Base-by-base conservation (phyloP, 2,888 invertebrate species). In the Heteropelma amictum region DNA sequence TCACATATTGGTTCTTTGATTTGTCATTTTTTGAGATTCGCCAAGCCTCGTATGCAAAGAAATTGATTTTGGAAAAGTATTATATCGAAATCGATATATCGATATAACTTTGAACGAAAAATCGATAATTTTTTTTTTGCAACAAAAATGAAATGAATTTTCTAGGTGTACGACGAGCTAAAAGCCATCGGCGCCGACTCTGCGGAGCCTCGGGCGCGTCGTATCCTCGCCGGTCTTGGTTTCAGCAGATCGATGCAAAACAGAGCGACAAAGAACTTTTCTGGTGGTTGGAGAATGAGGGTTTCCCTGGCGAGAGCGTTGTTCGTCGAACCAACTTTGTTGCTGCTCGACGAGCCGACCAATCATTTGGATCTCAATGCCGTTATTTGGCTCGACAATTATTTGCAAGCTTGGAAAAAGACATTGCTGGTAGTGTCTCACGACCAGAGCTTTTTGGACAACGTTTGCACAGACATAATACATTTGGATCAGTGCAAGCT, bases 301-400 rank as follows among this genome's bases (percentile, higher is more conserved):
- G 98, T 99, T 3, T 99, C 98, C 0, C 90, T 99, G 42, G 99
- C 98, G 0, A 93, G 98, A 88, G 99, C 99, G 2, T 91, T 99
- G 17, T 99, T 98, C 88, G 92, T 99, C 73, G 99, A 99, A 90
- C 99, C 99, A 0, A 98, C 99, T 1, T 90, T 99, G n/a, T 90
- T 99, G 23, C 91, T 99, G 88, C 93, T 99, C 30, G 99, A 99
- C 90, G 99, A 99, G 92, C 99, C 99, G 79, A 99, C 99, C 0
- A 99, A 99, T 91, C 99, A 99, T 90, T 94, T 99, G 83, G 99
- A 99, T 92, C 92, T 99, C 71, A 99, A 99, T 87, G 99, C 99
- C 79, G 99, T 99, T 56, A 99, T 99, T 92, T 99, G 99, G 99
- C 92, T 99, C 68, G 99, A 99, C 88, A 99, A 99, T 89, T 99